These are phyloP conservation scores for Poeciliopsis retropinna DNA, from an alignment of 2,113 vertebrate species.

Conservation along the genomic window DNA sequence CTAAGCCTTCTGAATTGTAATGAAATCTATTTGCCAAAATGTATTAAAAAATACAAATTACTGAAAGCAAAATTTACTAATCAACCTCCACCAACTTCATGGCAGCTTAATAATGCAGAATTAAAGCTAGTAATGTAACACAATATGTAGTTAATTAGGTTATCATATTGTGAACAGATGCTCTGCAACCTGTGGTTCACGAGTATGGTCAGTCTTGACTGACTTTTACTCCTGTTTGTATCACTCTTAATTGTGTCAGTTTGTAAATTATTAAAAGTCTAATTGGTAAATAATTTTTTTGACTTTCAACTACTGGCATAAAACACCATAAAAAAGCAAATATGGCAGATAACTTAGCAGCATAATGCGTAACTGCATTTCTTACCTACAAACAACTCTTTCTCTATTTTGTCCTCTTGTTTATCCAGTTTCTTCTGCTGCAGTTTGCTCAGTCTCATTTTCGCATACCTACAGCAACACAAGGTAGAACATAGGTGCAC, in stretches of 20 bases:
- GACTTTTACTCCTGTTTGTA: not conserved
- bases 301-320: too few species aligned
- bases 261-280: not conserved
- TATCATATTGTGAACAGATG: not conserved
- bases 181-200: too few species aligned
- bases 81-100: too few species aligned
- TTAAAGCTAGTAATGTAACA: not conserved
- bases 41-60: too few species aligned
- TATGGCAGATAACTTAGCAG: not conserved
- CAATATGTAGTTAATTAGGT: not conserved
- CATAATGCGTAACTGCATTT: not conserved
- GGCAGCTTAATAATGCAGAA: not conserved
- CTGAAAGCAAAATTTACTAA: too few species aligned
- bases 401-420: constrained; percentile 78
- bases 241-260: not conserved
- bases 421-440: constrained; percentile 81
- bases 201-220: too few species aligned
- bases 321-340: too few species aligned
- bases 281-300: not conserved
- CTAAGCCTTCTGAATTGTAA: too few species aligned
- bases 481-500: not conserved
- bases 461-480: constrained; percentile 79
- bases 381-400: constrained; percentile 85
- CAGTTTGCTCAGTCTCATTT: constrained; percentile 74
- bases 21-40: too few species aligned